These are phyloP conservation scores for Meganola albula DNA, from an alignment of 2,888 invertebrate genomes.

Conservation along the genomic window DNA sequence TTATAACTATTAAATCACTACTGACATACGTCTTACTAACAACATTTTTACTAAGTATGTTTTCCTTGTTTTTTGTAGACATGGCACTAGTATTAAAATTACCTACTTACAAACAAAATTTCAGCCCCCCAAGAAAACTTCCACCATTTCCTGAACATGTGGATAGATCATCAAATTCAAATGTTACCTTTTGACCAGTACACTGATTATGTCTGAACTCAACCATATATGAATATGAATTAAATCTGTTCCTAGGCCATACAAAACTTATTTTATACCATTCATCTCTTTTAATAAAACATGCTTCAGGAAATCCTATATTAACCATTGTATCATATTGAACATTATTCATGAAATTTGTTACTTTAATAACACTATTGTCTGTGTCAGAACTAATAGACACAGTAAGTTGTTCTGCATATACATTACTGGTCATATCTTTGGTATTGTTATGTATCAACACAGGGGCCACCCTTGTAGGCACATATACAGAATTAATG, in stretches of 20 bases:
- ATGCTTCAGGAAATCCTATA: conserved; percentile 59
- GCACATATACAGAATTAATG: conserved; percentile 61
- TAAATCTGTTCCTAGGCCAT: conserved; percentile 53
- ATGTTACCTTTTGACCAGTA: conserved; percentile 48
- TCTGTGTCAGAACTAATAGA: conserved; percentile 52
- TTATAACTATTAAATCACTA: too few relatives aligned
- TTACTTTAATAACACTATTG: conserved; percentile 49
- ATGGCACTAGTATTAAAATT: neutral
- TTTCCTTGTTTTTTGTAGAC: too few relatives aligned
- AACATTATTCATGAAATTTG: conserved; percentile 54
- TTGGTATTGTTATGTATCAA: conserved; percentile 49
- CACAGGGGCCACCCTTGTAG: conserved; percentile 63
- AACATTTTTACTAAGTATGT: too few relatives aligned
- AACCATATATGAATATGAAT: conserved; percentile 56
- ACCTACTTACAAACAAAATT: conserved; percentile 67
- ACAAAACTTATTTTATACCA: conserved; percentile 65
- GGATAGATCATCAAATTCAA: conserved; percentile 64
- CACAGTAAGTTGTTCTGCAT: conserved; percentile 61
- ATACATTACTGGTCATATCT: conserved; percentile 43
- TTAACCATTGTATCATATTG: conserved; percentile 64
- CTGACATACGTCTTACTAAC: too few relatives aligned
- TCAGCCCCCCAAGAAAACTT: conserved; percentile 63
- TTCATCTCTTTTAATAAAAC: conserved; percentile 58
- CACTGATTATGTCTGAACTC: conserved; percentile 55
- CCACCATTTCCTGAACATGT: conserved; percentile 44